These are phyloP conservation scores for Mechanitis messenoides DNA, from an alignment of 2,888 invertebrate genomes.

Conservation along the genomic window DNA sequence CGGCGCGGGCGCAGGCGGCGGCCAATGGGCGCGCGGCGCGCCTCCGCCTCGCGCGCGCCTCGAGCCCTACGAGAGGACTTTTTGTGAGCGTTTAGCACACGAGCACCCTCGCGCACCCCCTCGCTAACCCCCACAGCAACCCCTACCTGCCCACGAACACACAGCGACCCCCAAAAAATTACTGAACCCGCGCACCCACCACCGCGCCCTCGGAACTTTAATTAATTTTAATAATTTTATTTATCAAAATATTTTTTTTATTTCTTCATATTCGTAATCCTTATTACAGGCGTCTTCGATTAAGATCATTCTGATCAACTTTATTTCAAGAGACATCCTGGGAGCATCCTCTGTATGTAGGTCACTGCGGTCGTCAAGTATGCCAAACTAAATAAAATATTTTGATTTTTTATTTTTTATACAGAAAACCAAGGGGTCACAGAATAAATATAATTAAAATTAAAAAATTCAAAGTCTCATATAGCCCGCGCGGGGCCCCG, in stretches of 20 bases:
- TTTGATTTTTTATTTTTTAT: too few relatives aligned
- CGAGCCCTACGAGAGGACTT: constrained; percentile 52
- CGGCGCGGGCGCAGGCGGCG: constrained; percentile 41
- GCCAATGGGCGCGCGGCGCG: constrained; percentile 60
- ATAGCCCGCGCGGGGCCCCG: constrained; percentile 47
- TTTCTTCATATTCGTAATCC: constrained; percentile 13
- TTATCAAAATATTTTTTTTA: constrained; percentile 31
- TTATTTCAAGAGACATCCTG: too few relatives aligned
- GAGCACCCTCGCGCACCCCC: constrained; percentile 54
- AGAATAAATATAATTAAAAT: too few relatives aligned
- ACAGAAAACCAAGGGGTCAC: too few relatives aligned
- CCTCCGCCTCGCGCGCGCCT: constrained; percentile 46
- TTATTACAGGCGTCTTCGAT: too few relatives aligned
- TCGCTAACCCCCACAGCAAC: constrained; percentile 20
- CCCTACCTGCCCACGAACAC: constrained; percentile 14
- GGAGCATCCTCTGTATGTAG: too few relatives aligned
- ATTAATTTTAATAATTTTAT: too few relatives aligned
- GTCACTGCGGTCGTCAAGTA: too few relatives aligned
- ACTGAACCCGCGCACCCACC: constrained; percentile 44
- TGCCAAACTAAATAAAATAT: too few relatives aligned
- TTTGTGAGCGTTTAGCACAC: constrained; percentile 62
- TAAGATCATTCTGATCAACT: too few relatives aligned
- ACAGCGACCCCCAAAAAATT: constrained; percentile 53
- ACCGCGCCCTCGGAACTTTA: constrained; percentile 28
- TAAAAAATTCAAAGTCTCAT: too few relatives aligned